Evolutionary conservation across 2,113 vertebrate genomes (phyloP).

Genomic region (Merops nubicus): DNA sequence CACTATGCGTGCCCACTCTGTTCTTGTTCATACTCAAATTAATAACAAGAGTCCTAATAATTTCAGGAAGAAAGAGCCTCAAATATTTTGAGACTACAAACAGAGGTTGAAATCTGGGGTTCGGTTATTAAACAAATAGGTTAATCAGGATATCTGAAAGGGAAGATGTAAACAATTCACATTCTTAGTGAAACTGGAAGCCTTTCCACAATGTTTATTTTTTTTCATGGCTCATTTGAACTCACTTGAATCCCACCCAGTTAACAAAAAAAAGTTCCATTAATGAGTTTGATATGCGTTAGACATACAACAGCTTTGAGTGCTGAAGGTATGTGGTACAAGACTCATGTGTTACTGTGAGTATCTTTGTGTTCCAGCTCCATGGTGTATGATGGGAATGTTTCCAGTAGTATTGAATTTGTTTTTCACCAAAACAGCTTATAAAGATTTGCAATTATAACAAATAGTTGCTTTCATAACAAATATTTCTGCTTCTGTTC

Average conservation of each 20-base stretch:
- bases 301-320: neutral
- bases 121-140: neutral
- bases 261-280: neutral
- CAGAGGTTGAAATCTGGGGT: neutral
- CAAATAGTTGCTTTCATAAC: neutral
- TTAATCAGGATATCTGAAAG: neutral
- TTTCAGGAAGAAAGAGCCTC: neutral
- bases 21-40: neutral
- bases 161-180: neutral
- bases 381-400: fast-evolving
- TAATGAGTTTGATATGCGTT: neutral
- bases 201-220: neutral
- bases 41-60: neutral
- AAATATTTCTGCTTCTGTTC: neutral
- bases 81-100: neutral
- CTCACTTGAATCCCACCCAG: neutral
- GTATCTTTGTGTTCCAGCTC: neutral
- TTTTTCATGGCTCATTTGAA: constrained; percentile 12
- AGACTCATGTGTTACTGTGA: neutral
- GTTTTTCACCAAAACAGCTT: neutral
- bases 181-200: constrained; percentile 10
- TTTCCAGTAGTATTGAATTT: neutral
- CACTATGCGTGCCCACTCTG: neutral
- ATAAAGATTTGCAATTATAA: neutral
- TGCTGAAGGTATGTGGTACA: neutral